Evolutionary conservation across 2,113 vertebrate species (phyloP), one percentile per base, ranked within the genome.

Genomic region (Steatornis caripensis): DNA sequence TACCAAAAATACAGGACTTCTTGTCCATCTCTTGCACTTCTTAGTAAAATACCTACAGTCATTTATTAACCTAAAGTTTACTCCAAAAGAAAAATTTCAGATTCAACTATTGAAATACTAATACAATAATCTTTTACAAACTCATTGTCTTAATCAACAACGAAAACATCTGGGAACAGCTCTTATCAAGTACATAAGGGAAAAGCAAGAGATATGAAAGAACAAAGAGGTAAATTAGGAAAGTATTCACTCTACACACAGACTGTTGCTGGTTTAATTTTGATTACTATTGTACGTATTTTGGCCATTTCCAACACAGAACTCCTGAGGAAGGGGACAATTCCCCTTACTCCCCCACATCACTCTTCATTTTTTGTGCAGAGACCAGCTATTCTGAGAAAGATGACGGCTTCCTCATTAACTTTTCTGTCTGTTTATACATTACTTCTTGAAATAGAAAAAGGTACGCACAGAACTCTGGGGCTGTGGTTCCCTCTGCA

Each of bases 401-500:
- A 83, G 60, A 24, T 53, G 34, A 74, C 21, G 51, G 21, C 18
- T 53, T 32, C 53, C 27, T 82, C 45, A 36, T 68, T 43, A 23
- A 18, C 27, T 37, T 75, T 74, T 66, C 29, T 51, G 6, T 45
- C 23, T 46, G 34, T 46, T 60, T 23, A 34, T 23, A n/a, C 19
- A 14, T 77, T 62, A n/a, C 23, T 55, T 77, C 48, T 41, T 62
- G 62, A 70, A 84, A 61, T 11, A 62, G 30, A 45, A 36, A 17
- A 37, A 62, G 16, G 37, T 14, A 68, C 37, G 5, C 34, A 29
- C 27, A 60, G 54, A 29, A n/a, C 24, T 43, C 79, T 19, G 13
- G 26, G 46, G 48, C 30, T 0, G 1, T 3, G 2, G 12, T 61
- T 83, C 24, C 34, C 34, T 30, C 10, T 2, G 2, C 24, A n/a